Percentiles rank a stretch among this genome's conserved stretches.
phyloP scores from a whole-genome alignment of 2,888 invertebrate species.

The Nomada flava region DNA sequence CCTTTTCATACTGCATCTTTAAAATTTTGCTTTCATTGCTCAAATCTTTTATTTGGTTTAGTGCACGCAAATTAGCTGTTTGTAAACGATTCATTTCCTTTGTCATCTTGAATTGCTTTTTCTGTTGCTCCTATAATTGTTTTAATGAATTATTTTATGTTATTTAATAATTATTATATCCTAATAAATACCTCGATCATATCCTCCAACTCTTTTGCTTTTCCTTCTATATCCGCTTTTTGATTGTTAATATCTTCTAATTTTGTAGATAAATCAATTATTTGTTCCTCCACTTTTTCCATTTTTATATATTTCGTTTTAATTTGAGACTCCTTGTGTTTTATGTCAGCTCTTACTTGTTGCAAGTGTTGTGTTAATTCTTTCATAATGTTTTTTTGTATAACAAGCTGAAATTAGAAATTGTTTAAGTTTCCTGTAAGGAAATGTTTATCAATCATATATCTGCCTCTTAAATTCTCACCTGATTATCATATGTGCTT shows the following conservation, averaged over 20 bases:
- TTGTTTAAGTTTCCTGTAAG: background rate
- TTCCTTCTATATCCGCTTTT: conserved; percentile 86
- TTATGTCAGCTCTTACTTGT: conserved; percentile 62
- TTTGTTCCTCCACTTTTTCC: conserved; percentile 77
- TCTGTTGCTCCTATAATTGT: conserved; percentile 76
- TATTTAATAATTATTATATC: conserved; percentile 3
- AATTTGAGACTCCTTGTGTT: conserved; percentile 64
- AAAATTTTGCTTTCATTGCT: conserved; percentile 74
- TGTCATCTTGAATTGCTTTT: conserved; percentile 68
- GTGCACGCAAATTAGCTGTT: conserved; percentile 66
- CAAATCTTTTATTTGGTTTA: conserved; percentile 69
- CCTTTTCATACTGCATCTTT: conserved; percentile 70
- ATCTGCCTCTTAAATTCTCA: conserved; percentile 61
- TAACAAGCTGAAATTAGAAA: conserved; percentile 59
- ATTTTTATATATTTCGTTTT: conserved; percentile 70
- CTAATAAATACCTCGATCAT: conserved; percentile 84
- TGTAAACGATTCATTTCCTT: conserved; percentile 76
- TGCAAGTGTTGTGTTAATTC: conserved; percentile 62
- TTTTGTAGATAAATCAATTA: conserved; percentile 83
- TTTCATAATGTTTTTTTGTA: conserved; percentile 66
- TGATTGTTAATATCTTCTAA: conserved; percentile 85
- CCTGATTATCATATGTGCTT: conserved; percentile 84
- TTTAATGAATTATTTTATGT: conserved; percentile 11
- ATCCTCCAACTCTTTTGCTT: conserved; percentile 87
- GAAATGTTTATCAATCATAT: background rate